phyloP scores from a whole-genome alignment of 92 coral and sea anemone species.

The Palythoa caribaeorum region DNA sequence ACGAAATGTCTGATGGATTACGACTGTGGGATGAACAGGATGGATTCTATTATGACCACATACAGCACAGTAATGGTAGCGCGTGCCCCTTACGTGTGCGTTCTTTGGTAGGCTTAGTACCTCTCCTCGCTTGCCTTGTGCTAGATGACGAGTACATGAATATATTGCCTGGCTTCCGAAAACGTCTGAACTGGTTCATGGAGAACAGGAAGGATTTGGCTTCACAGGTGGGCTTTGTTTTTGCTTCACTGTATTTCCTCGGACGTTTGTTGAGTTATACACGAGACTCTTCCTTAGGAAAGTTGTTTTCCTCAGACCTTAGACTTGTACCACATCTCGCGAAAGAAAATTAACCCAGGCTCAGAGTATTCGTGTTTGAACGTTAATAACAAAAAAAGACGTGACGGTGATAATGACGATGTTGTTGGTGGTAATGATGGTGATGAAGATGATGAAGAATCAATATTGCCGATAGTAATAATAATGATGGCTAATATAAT shows the following conservation, averaged over 20 bases:
- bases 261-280: neutral
- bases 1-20: slow-evolving; percentile 89
- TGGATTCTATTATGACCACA: slow-evolving; percentile 97
- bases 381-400: no score
- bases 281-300: no score
- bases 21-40: slow-evolving; percentile 98
- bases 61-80: slow-evolving; percentile 34
- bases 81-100: slow-evolving; percentile 92
- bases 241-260: neutral
- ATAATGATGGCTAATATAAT: no score
- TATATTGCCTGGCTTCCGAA: slow-evolving; percentile 93
- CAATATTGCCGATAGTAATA: no score
- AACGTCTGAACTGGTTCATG: slow-evolving; percentile 94
- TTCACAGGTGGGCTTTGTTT: slow-evolving; percentile 78
- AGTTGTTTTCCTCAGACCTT: no score
- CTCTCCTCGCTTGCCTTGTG: slow-evolving; percentile 92
- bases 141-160: slow-evolving; percentile 90
- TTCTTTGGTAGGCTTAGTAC: slow-evolving; percentile 95
- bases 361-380: no score
- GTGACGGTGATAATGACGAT: no score
- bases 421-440: no score
- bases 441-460: no score
- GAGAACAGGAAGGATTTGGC: slow-evolving; percentile 89
- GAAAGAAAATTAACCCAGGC: no score
- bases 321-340: no score